Conservation (phyloP, 2,888 invertebrate species). For the Tachina grossa region DNA sequence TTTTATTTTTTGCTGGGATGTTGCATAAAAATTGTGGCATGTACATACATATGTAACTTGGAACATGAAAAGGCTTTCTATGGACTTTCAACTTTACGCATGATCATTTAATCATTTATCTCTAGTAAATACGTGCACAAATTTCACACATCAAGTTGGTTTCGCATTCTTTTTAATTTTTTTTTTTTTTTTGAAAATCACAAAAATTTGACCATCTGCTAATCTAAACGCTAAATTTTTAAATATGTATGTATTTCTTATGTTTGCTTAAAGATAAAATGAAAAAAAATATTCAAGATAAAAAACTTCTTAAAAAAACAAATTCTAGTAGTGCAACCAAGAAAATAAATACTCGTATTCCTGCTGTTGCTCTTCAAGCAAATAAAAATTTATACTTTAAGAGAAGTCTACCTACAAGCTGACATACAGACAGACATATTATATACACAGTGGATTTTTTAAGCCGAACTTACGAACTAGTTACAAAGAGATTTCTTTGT, state of each 20-base stretch:
- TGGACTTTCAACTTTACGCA: no score
- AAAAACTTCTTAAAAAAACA: constrained; percentile 58
- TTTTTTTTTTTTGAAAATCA: constrained; percentile 39
- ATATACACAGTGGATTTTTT: neutral
- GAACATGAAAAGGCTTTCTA: no score
- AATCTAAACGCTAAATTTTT: constrained; percentile 52
- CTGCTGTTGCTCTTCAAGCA: constrained; percentile 30
- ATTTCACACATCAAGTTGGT: neutral
- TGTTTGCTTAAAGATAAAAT: constrained; percentile 12
- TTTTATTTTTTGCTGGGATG: no score
- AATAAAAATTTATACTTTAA: constrained; percentile 16
- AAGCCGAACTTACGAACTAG: constrained; percentile 38
- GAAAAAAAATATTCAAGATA: constrained; percentile 9
- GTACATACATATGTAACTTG: no score
- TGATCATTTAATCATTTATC: no score
- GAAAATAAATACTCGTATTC: constrained; percentile 12
- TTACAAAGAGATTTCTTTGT: constrained; percentile 23
- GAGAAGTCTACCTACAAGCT: constrained; percentile 2
- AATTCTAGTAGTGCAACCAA: constrained; percentile 48
- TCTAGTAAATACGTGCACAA: neutral
- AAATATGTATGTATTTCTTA: constrained; percentile 35
- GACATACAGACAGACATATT: neutral
- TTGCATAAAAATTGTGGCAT: no score
- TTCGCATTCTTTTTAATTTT: neutral
- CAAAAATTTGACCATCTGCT: constrained; percentile 62